Evolutionary conservation across 2,797 vertebrate genomes (phyloP), one percentile per base, ranked within the genome.

Genomic region (Stomatorhinus walkeri): DNA sequence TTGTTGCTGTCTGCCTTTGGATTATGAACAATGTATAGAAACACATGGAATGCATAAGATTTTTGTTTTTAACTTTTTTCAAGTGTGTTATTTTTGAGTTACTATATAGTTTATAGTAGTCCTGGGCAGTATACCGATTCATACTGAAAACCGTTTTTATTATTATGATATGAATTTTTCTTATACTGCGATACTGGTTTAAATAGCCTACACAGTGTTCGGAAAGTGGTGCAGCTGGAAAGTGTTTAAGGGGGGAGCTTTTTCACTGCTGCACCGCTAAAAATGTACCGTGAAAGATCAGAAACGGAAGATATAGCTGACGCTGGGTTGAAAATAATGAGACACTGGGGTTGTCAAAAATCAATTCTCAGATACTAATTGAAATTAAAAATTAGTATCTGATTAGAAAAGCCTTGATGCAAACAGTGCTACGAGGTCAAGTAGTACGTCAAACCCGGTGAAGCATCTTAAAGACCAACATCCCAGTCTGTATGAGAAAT

Each of bases 11-110:
- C 24, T 51, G 14, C 28, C 40, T 83, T 88, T 88, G 87, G 36
- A 14, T 83, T 83, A 22, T 56, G 22, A 88, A 88, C 19, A 95
- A 95, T 95, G 16, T 19, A 4, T 93, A 93, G 92, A 94, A 95
- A 95, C 94, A 93, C 94, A 96, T 94, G 93, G 93, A 92, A 96
- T 96, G 94, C 95, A 96, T 95, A 94, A 94, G 95, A 95, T 95
- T 94, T 95, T 94, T 94, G 94, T 95, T 94, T 88, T 94, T 95
- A 96, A 96, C 96, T 95, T 96, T 95, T 89, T 94, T 91, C 85
- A 54, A 4, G 93, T 96, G 94, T 96, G 96, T 96, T 95, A 96
- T 96, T 93, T 93, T 96, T 93, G 87, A 90, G 90, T 92, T 91
- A 9, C 68, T 40, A 94, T 95, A 94, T 94, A 93, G 93, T 94